Evolutionary conservation across 2,888 invertebrate species (phyloP), one percentile per base, ranked within the genome.

Genomic region (Athalia circularis): DNA sequence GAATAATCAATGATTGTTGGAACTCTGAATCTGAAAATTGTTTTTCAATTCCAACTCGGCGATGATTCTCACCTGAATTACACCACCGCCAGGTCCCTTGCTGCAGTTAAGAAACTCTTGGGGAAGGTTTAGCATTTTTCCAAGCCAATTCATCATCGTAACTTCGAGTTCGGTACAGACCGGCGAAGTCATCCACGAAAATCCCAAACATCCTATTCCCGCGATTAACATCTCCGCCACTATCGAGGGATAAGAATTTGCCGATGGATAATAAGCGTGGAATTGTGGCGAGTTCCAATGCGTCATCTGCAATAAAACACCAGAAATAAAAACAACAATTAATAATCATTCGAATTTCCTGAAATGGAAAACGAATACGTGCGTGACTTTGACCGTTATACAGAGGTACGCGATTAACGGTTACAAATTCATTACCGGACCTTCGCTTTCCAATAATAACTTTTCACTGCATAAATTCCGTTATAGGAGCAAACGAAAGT

Each of bases 261-360:
- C 96, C 0, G 96, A 94, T 0, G 97, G 97, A 90, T 94, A 98
- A 89, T 96, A 99, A 0, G 97, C 98, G 87, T 98, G 97, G 91
- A 99, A 98, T 83, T 96, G 93, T 0, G 98, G 98, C 8, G 97
- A 97, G 84, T 96, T 95, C 98, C 98, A 98, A 86, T 98, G 97
- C 0, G 98, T 98, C 57, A 96, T 90, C 95, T 95, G 85, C 79
- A 29, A 50, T 5, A 43, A 57, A 13, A n/a, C 4, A 4, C 3
- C n/a, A 54, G 7, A 54, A 7, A 11, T 1, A 54, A 54, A 54
- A 7, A 11, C 7, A 54, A 13, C 7, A 52, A 67, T 67, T 47
- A 5, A 29, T 29, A 29, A 29, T 29, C 1, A 29, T 29, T 29
- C 29, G 29, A 29, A 29, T 29, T 29, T 29, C 2, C 29, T 2